phyloP scores from a whole-genome alignment of 2,113 vertebrate species.

The Dunckerocampus dactyliophorus region DNA sequence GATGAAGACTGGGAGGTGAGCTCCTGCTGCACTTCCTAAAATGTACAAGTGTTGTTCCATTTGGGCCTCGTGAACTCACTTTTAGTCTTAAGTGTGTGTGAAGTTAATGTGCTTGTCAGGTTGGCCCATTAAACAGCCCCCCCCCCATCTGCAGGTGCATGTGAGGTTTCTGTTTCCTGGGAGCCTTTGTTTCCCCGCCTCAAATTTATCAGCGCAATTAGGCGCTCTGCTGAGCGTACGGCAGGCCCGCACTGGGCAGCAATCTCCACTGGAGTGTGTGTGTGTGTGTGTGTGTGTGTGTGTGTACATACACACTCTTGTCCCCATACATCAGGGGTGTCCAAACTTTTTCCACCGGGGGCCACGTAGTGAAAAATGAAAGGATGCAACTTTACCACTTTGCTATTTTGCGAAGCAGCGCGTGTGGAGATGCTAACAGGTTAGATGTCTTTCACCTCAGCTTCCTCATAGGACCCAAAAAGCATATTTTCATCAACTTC shows the following conservation, averaged over 20 bases:
- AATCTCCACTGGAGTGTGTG: constrained; percentile 28
- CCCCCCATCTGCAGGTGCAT: constrained; percentile 22
- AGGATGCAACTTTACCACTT: too few species aligned
- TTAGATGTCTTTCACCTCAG: too few species aligned
- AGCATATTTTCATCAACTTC: too few species aligned
- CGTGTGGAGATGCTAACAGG: too few species aligned
- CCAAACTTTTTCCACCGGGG: too few species aligned
- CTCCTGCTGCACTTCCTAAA: neutral
- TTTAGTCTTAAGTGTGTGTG: neutral
- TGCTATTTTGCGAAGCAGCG: too few species aligned
- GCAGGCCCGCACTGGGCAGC: constrained; percentile 32
- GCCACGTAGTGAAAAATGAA: too few species aligned
- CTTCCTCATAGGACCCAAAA: too few species aligned
- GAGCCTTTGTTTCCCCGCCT: constrained; percentile 24
- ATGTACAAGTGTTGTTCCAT: neutral
- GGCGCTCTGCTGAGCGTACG: constrained; percentile 49
- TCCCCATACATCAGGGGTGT: too few species aligned
- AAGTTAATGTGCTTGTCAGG: constrained; percentile 9
- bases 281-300: constrained; percentile 8
- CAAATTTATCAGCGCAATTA: constrained; percentile 65
- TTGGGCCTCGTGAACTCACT: neutral
- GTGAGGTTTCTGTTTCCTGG: constrained; percentile 17
- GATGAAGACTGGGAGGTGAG: too few species aligned
- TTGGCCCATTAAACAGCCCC: constrained; percentile 17
- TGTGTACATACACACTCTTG: too few species aligned